Conservation (phyloP, 2,113 vertebrate species). For the Esox niger region DNA sequence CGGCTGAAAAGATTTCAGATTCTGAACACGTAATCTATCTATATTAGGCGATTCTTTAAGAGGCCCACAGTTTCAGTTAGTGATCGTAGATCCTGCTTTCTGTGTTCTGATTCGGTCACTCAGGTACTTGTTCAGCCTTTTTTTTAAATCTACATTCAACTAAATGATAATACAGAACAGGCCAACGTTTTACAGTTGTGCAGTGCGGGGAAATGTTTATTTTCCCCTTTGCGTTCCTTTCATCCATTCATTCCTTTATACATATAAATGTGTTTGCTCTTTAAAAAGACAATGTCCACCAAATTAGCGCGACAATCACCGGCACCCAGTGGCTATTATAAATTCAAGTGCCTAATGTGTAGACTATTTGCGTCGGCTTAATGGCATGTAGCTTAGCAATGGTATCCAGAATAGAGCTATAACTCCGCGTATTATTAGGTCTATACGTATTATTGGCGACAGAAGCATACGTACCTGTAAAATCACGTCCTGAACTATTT, state of each 20-base stretch:
- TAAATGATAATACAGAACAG: background rate
- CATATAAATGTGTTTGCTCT: background rate
- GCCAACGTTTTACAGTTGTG: background rate
- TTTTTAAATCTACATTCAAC: background rate
- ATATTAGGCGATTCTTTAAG: background rate
- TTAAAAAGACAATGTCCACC: background rate
- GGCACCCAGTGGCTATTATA: background rate
- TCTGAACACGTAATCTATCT: background rate
- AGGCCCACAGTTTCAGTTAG: background rate
- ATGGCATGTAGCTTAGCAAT: background rate
- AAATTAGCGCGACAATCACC: background rate
- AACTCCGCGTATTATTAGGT: background rate
- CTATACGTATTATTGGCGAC: background rate
- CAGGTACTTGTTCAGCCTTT: background rate
- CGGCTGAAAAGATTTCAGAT: background rate
- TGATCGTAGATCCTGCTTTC: background rate
- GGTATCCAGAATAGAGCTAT: background rate
- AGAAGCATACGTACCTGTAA: conserved; percentile 34
- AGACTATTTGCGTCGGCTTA: background rate
- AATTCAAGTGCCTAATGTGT: background rate
- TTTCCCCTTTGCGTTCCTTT: no score
- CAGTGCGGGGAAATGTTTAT: background rate
- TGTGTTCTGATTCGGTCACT: background rate
- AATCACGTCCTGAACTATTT: conserved; percentile 3
- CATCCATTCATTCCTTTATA: background rate